Evolutionary conservation across 2,797 vertebrate genomes (phyloP).

Genomic region (Macropus fuliginosus): DNA sequence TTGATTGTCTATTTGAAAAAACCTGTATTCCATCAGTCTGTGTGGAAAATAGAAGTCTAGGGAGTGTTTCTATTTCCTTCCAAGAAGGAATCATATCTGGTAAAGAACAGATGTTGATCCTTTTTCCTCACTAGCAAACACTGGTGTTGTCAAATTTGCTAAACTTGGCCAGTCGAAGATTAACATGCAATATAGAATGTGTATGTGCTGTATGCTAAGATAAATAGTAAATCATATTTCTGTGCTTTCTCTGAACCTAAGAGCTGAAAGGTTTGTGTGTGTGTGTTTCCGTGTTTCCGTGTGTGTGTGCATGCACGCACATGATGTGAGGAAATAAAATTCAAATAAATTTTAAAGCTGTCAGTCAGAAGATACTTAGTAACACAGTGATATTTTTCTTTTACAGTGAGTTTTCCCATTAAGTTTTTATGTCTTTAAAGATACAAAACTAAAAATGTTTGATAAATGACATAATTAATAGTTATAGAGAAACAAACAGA

Average conservation of each 20-base stretch:
- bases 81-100: conserved; percentile 74
- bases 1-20: conserved; percentile 81
- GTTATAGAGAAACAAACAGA: conserved; percentile 57
- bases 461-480: conserved; percentile 73
- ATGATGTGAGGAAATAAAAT: conserved; percentile 76
- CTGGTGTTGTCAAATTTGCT: conserved; percentile 78
- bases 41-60: conserved; percentile 60
- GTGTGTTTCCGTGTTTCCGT: conserved; percentile 30
- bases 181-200: conserved; percentile 73
- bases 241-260: conserved; percentile 78
- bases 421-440: conserved; percentile 78
- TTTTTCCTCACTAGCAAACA: conserved; percentile 74
- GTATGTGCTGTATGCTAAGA: conserved; percentile 62
- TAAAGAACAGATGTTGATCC: conserved; percentile 76
- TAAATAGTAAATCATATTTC: conserved; percentile 78
- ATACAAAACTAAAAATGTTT: conserved; percentile 70
- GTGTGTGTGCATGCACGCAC: conserved; percentile 24
- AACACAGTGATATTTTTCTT: conserved; percentile 75
- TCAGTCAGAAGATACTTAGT: conserved; percentile 62
- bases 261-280: conserved; percentile 64
- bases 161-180: conserved; percentile 75
- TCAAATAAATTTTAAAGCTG: conserved; percentile 75
- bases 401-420: conserved; percentile 79
- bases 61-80: conserved; percentile 66
- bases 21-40: conserved; percentile 49